Percentiles rank a stretch among this genome's conserved stretches.
Conservation (phyloP, 2,888 invertebrate genomes). For the Chironomus riparius region DNA sequence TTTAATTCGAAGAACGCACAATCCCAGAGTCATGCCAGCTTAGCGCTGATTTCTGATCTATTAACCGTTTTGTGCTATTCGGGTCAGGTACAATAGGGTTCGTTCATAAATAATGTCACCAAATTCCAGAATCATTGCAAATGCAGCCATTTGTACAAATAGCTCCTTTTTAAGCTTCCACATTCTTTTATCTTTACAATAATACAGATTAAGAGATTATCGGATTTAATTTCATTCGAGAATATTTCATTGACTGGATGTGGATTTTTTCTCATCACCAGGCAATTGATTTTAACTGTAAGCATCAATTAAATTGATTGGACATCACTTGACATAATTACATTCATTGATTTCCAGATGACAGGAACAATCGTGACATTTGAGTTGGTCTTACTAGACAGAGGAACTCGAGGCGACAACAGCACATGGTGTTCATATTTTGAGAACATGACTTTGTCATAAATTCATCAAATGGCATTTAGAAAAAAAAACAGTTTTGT, state of each 20-base stretch:
- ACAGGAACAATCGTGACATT: slow-evolving; percentile 25
- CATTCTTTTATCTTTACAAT: background rate
- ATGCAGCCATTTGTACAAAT: too few species aligned
- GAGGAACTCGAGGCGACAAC: background rate
- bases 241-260: slow-evolving; percentile 31
- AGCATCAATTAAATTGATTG: background rate
- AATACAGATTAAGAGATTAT: slow-evolving; percentile 7
- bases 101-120: too few species aligned
- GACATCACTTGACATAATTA: too few species aligned
- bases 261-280: slow-evolving; percentile 21
- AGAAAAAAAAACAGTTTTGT: too few species aligned
- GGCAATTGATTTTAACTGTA: slow-evolving; percentile 20
- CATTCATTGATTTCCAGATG: background rate
- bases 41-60: too few species aligned
- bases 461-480: background rate
- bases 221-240: slow-evolving; percentile 29
- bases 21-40: too few species aligned
- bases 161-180: too few species aligned
- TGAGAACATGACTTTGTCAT: background rate
- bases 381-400: slow-evolving; percentile 22
- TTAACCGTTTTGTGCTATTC: too few species aligned
- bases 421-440: background rate
- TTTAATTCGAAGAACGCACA: too few species aligned
- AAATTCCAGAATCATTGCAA: too few species aligned
- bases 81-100: too few species aligned